Evolutionary conservation across 2,797 vertebrate genomes (phyloP).

Genomic region (Enteromius radiatus): DNA sequence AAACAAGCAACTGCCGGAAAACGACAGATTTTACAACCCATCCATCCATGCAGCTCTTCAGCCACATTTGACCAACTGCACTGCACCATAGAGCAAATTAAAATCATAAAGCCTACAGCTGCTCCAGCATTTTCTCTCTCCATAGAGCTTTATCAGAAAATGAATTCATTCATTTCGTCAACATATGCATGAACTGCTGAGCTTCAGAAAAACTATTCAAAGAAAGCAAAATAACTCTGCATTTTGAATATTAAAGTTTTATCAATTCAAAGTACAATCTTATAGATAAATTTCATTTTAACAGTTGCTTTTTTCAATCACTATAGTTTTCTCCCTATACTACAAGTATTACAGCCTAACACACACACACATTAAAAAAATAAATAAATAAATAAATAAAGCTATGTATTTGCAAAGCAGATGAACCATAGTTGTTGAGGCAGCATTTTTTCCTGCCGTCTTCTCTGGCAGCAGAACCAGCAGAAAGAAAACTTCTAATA

Average conservation of each 20-base stretch:
- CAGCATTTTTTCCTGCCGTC: not conserved
- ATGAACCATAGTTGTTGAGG: constrained; percentile 17
- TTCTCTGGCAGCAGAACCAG: not conserved
- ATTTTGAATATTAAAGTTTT: constrained; percentile 45
- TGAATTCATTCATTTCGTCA: constrained; percentile 41
- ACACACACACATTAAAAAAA: too few relatives aligned
- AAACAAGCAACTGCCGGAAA: constrained; percentile 20
- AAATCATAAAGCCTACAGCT: constrained; percentile 2
- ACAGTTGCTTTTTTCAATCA: constrained; percentile 18
- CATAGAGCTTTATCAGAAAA: constrained; percentile 26
- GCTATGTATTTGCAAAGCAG: not conserved
- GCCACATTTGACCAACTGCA: constrained; percentile 14
- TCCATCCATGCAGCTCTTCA: constrained; percentile 26
- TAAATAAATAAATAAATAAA: not conserved
- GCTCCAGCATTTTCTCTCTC: not conserved
- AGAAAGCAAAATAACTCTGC: constrained; percentile 24
- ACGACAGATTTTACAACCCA: constrained; percentile 25
- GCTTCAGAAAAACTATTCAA: constrained; percentile 19
- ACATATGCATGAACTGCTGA: constrained; percentile 39
- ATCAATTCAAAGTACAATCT: constrained; percentile 43
- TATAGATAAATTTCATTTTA: constrained; percentile 38
- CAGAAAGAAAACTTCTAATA: not conserved
- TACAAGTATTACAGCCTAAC: not conserved
- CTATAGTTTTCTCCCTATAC: constrained; percentile 38
- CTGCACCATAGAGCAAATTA: constrained; percentile 15